Conservation (phyloP, 2,888 invertebrate species). For the Tetragonisca angustula region DNA sequence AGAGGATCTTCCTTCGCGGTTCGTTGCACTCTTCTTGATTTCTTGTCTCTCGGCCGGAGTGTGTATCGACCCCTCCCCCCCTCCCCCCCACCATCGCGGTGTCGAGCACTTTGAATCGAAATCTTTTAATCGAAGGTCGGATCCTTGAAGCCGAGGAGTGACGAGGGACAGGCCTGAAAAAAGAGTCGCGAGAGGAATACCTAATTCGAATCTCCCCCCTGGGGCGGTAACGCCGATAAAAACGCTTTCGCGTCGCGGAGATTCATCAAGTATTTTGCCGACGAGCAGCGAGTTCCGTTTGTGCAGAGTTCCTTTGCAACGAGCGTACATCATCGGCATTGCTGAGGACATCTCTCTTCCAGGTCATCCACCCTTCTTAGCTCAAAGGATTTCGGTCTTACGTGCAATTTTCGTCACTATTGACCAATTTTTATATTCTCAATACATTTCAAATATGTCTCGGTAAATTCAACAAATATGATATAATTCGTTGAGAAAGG, state of each 20-base stretch:
- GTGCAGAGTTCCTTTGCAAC: constrained; percentile 12
- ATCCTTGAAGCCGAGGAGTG: constrained; percentile 41
- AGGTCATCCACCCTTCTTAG: constrained; percentile 43
- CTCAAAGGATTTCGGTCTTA: constrained; percentile 55
- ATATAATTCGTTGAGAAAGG: not conserved
- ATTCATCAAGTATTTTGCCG: constrained; percentile 68
- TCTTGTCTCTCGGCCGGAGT: not conserved
- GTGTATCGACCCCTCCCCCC: constrained; percentile 42
- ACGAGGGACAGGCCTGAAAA: constrained; percentile 29
- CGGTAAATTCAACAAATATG: not conserved
- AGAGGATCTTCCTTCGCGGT: not conserved
- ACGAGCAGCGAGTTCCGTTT: constrained; percentile 68
- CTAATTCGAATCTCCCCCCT: constrained; percentile 21
- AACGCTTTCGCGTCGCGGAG: constrained; percentile 60
- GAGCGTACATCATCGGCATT: constrained; percentile 4
- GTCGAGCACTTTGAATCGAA: constrained; percentile 46
- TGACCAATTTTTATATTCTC: not conserved
- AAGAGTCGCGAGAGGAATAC: constrained; percentile 40
- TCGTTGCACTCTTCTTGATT: not conserved
- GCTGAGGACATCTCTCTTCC: constrained; percentile 44
- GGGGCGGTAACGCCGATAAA: constrained; percentile 62
- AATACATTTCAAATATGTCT: not conserved
- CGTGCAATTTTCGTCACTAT: constrained; percentile 35
- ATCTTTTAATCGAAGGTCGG: constrained; percentile 69
- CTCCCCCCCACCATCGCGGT: not conserved